Base-by-base conservation (phyloP, 2,888 invertebrate species). In the Heliconius charithonia region DNA sequence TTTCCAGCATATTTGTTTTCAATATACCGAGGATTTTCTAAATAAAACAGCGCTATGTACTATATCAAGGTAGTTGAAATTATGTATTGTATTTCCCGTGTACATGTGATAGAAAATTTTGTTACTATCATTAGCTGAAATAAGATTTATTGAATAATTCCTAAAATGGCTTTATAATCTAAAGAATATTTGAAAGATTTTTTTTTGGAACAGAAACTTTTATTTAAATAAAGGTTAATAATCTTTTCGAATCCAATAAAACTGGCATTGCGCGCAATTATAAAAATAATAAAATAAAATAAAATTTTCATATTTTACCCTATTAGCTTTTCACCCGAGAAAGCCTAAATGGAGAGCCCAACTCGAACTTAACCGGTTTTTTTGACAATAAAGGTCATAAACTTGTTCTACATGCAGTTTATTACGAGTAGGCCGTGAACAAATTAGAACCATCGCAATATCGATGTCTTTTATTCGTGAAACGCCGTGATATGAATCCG, bases 311-410 rank as follows among this genome's bases (percentile, higher is more conserved):
- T 29, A 29, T 29, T 4, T 29, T 32, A 6, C 6, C 32, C 0
- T 32, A 32, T 32, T 32, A 32, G 32, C 45, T 16, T 16, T 45
- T 4, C 1, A 41, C 13, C 16, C 4, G 45, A 16, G 45, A 13
- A 45, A 45, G 13, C 13, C 45, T 13, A 13, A 13, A 4, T 45
- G 45, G 16, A 12, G 45, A 12, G 0, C 13, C 41, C 41, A 13
- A 41, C 41, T 41, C 13, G 41, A 12, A 41, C 41, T 41, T 41
- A 41, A 41, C 41, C 13, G 13, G 0, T 41, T 41, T 13, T 27
- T 73, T n/a, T 67, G 59, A 65, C 41, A 27, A 67, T 67, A 78
- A 74, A 78, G 29, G 22, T 12, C n/a, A 67, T 63, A 78, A 78
- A 75, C 74, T 62, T 75, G 29, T 69, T 74, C 62, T 29, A 19